Conservation (phyloP, 2,797 vertebrate genomes). For the Nyctalus aviator region DNA sequence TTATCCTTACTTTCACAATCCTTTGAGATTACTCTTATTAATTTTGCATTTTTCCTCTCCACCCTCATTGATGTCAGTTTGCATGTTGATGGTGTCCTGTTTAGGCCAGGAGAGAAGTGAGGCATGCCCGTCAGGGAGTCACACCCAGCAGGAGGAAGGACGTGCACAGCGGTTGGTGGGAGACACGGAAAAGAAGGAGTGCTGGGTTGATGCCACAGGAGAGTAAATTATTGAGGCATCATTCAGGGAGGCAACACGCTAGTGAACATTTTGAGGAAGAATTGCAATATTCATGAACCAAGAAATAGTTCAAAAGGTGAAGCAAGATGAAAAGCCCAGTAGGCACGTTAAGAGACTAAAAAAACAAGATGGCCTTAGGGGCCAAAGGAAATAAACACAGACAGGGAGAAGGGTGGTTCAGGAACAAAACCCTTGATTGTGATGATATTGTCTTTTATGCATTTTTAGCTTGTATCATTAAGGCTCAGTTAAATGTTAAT, state of each 20-base stretch:
- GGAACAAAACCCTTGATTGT: slow-evolving; percentile 5
- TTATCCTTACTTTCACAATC: neutral
- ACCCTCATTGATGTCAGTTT: slow-evolving; percentile 1
- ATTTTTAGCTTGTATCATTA: neutral
- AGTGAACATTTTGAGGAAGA: slow-evolving; percentile 42
- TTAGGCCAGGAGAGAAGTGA: neutral
- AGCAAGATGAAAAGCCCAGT: neutral
- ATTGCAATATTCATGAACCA: neutral
- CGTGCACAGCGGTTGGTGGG: neutral
- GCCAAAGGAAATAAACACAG: slow-evolving; percentile 45
- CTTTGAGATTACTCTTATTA: neutral
- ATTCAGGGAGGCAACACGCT: slow-evolving; percentile 55
- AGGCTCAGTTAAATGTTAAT: slow-evolving; percentile 17
- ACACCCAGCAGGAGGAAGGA: neutral
- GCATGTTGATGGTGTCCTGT: neutral
- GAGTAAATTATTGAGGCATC: neutral
- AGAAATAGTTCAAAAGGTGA: slow-evolving; percentile 58
- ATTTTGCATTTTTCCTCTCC: slow-evolving; percentile 27
- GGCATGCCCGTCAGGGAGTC: neutral
- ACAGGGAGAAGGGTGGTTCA: neutral
- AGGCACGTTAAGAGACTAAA: neutral
- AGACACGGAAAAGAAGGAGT: neutral
- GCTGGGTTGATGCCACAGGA: neutral
- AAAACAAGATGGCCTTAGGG: neutral
- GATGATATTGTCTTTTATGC: neutral